Evolutionary conservation across 2,113 vertebrate species (phyloP), one percentile per base, ranked within the genome.

Genomic region (Amphiprion ocellaris): DNA sequence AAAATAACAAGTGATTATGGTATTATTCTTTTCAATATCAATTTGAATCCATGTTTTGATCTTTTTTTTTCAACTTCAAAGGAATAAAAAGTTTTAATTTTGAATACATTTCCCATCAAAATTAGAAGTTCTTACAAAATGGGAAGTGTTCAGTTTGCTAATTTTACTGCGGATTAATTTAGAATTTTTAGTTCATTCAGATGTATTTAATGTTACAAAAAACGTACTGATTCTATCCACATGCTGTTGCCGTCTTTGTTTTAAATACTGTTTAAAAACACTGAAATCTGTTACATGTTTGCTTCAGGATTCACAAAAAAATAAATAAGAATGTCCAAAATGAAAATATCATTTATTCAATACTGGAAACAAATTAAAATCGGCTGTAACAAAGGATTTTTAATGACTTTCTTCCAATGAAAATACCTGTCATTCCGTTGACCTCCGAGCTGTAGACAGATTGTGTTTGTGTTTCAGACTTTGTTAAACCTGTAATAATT

Each of bases 291-390:
- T 44, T 44, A 15, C 14, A 44, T 44, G 33, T 44, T 44, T 44
- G 41, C 15, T 39, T 68, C 21, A 26, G 23, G 19, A 3, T 68
- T 1, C 17, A 58, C n/a, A 19, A 6, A 19, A 10, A 53, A 47
- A 41, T 6, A 19, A 61, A 59, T 52, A 19, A 8, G 28, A 70
- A 64, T 76, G n/a, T 62, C 44, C 39, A 62, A 77, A 84, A 58
- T 50, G 81, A 70, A 77, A 81, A 66, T 52, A n/a, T 54, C 1
- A 56, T 85, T 85, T 85, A 80, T 85, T 88, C 17, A 81, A 44
- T 24, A 52, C 10, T 49, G 49, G 55, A 77, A 83, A 79, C 58
- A 80, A 69, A 69, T 46, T 14, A 55, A 82, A 59, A 54, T 47
- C 61, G 62, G 10, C 23, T 58, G 59, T 64, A 62, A 74, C 73